These are phyloP conservation scores for Melanogrammus aeglefinus DNA, from an alignment of 2,797 vertebrate genomes.

Conservation along the genomic window DNA sequence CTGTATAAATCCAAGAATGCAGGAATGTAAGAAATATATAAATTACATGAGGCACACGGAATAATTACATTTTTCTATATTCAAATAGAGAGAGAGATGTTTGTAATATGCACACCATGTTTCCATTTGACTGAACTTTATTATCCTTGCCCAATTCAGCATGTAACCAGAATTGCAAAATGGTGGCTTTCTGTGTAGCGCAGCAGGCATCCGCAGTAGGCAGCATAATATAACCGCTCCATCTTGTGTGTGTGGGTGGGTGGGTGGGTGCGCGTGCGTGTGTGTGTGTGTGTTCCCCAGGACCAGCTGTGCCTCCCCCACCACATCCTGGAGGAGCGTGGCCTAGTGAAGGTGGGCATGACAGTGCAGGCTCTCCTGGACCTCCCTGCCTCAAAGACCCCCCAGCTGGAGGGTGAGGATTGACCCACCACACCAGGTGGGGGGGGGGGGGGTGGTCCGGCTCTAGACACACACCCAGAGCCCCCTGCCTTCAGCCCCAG, in stretches of 20 bases:
- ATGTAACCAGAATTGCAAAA: no score
- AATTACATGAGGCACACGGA: no score
- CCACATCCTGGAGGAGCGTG: constrained; percentile 96
- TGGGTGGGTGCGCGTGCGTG: constrained; percentile 3
- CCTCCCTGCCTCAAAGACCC: constrained; percentile 78
- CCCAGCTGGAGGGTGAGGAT: constrained; percentile 81
- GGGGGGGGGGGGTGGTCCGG: neutral
- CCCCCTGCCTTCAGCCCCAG: neutral
- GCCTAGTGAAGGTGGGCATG: constrained; percentile 90
- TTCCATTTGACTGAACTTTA: neutral
- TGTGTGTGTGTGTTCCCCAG: constrained; percentile 62
- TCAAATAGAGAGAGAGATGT: no score
- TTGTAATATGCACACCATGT: neutral
- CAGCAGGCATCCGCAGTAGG: no score
- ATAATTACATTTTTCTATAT: no score
- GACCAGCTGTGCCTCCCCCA: constrained; percentile 96
- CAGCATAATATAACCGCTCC: no score
- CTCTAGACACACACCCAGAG: neutral
- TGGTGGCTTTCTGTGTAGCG: no score
- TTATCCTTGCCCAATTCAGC: neutral
- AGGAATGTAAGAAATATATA: no score
- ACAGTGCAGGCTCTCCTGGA: constrained; percentile 96
- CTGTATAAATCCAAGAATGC: no score
- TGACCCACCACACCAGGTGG: constrained; percentile 56
- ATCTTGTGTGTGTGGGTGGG: no score